A percentile compares a stretch with the other conserved stretches of the same genome.
Evolutionary conservation across 2,113 vertebrate species (phyloP).

Genomic region (Hyla sarda): DNA sequence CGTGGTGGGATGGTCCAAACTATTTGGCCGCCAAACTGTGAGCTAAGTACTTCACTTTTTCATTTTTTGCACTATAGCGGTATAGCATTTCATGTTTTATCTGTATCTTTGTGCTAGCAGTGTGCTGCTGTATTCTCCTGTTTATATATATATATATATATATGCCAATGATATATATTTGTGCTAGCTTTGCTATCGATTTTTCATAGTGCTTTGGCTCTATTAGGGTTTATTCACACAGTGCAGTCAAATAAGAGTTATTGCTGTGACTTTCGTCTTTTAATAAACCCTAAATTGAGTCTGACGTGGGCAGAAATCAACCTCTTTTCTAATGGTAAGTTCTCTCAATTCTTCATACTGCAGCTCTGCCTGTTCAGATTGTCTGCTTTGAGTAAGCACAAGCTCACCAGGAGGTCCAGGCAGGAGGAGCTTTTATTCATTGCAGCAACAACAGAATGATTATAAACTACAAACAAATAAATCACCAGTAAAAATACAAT

Average conservation of each 20-base stretch:
- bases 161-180: too few relatives aligned
- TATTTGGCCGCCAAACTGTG: too few relatives aligned
- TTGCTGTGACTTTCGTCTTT: not conserved
- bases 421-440: too few relatives aligned
- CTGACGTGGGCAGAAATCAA: not conserved
- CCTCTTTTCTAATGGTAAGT: not conserved
- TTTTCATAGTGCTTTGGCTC: not conserved
- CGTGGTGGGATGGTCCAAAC: too few relatives aligned
- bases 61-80: too few relatives aligned
- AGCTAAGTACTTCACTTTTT: too few relatives aligned
- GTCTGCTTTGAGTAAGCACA: not conserved
- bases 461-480: not conserved
- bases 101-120: too few relatives aligned
- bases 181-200: not conserved
- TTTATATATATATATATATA: too few relatives aligned
- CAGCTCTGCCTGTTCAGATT: not conserved
- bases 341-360: not conserved
- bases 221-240: not conserved
- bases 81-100: too few relatives aligned
- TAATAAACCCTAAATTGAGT: not conserved
- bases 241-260: too few relatives aligned
- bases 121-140: too few relatives aligned
- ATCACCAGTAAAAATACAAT: not conserved
- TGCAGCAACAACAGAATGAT: too few relatives aligned
- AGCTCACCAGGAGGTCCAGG: not conserved